Percentiles rank a stretch among this genome's conserved stretches.
Conservation (phyloP, 2,888 invertebrate genomes). For the Nasonovia ribisnigri region DNA sequence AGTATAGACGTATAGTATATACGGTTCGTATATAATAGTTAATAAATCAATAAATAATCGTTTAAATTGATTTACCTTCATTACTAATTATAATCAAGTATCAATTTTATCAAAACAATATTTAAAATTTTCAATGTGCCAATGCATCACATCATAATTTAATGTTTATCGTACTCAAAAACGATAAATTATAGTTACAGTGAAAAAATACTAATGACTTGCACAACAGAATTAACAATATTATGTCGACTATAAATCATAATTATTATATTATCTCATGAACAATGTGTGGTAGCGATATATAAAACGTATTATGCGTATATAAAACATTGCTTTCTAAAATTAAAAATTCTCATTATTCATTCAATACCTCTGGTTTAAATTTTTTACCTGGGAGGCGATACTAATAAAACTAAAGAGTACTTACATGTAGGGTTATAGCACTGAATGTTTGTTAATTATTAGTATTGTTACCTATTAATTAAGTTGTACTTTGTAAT, state of each 20-base stretch:
- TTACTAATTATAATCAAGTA: no score
- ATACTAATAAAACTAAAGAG: not conserved
- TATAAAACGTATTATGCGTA: no score
- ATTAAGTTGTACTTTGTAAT: not conserved
- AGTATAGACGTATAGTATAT: not conserved
- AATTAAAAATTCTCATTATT: not conserved
- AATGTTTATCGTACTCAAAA: not conserved
- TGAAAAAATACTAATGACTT: not conserved
- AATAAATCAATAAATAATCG: constrained; percentile 1
- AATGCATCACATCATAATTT: not conserved
- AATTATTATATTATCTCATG: not conserved
- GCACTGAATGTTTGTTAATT: not conserved
- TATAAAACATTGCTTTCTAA: not conserved
- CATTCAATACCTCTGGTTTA: not conserved
- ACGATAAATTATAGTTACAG: not conserved
- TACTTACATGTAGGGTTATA: not conserved
- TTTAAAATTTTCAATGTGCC: not conserved
- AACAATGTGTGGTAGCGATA: not conserved
- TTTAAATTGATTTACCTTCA: not conserved
- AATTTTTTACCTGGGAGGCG: not conserved
- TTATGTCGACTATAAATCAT: not conserved
- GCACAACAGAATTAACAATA: not conserved
- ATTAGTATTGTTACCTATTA: no score
- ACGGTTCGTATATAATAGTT: not conserved
- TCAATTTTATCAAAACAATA: not conserved